phyloP scores from a whole-genome alignment of 2,113 vertebrate genomes.

The Montifringilla adamsi region DNA sequence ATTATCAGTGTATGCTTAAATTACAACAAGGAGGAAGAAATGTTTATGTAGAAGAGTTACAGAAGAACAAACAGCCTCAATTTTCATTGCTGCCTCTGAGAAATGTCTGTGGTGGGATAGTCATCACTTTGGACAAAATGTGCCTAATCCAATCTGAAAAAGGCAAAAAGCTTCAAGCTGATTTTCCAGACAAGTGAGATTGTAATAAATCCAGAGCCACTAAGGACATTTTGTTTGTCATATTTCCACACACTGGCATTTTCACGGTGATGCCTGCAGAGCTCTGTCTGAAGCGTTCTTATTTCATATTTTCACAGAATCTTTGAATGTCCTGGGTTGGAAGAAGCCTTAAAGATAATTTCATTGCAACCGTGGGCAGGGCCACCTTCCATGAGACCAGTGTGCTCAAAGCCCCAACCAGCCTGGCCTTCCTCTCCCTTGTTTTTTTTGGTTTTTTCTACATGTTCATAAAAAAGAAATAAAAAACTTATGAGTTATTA shows the following conservation, averaged over 20 bases:
- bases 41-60: background rate
- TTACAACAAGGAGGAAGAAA: background rate
- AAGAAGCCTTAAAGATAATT: background rate
- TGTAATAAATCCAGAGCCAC: background rate
- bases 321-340: background rate
- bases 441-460: background rate
- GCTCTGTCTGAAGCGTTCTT: background rate
- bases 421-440: background rate
- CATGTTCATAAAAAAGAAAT: background rate
- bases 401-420: background rate
- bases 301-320: background rate
- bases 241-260: background rate
- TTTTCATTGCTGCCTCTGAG: background rate
- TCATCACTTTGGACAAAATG: background rate
- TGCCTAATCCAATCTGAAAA: background rate
- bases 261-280: background rate
- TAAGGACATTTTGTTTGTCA: background rate
- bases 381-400: background rate
- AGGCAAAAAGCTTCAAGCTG: background rate
- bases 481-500: background rate
- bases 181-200: background rate
- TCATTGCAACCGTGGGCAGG: background rate
- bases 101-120: background rate
- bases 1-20: background rate
- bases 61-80: background rate